Evolutionary conservation across 2,888 invertebrate species (phyloP).

Genomic region (Ochropacha duplaris): DNA sequence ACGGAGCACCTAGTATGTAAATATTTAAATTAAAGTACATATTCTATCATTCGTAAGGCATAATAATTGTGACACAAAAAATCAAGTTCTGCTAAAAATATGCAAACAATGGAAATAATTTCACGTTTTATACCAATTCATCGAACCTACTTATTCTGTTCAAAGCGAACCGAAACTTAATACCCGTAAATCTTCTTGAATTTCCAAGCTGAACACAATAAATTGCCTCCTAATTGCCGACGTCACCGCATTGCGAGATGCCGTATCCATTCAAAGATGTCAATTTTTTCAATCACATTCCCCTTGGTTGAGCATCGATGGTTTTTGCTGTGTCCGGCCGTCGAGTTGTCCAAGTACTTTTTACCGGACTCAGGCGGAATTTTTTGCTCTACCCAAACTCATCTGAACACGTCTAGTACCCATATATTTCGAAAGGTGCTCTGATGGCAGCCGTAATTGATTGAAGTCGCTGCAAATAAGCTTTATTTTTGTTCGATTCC

Average conservation of each 20-base stretch:
- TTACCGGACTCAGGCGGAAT: constrained; percentile 57
- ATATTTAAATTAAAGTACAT: no score
- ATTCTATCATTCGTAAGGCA: background rate
- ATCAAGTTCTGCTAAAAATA: no score
- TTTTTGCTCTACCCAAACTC: constrained; percentile 71
- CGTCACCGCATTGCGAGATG: constrained; percentile 51
- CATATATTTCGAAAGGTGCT: constrained; percentile 68
- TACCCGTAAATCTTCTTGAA: background rate
- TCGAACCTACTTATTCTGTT: background rate
- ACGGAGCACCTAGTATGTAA: no score
- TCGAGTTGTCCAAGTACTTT: constrained; percentile 66
- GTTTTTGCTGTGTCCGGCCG: constrained; percentile 67
- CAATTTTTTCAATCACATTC: constrained; percentile 60
- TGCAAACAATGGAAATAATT: background rate
- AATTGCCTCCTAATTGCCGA: constrained; percentile 15
- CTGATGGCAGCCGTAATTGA: constrained; percentile 71
- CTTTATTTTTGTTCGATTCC: constrained; percentile 47
- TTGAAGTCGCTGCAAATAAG: constrained; percentile 69
- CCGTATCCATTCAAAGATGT: constrained; percentile 66
- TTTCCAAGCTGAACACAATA: background rate
- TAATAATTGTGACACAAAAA: background rate
- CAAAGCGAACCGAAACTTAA: background rate
- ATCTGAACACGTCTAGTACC: constrained; percentile 67
- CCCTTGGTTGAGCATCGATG: constrained; percentile 49
- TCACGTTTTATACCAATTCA: background rate